phyloP scores from a whole-genome alignment of 92 coral and sea anemone genomes.

The Zoanthus sansibaricus region DNA sequence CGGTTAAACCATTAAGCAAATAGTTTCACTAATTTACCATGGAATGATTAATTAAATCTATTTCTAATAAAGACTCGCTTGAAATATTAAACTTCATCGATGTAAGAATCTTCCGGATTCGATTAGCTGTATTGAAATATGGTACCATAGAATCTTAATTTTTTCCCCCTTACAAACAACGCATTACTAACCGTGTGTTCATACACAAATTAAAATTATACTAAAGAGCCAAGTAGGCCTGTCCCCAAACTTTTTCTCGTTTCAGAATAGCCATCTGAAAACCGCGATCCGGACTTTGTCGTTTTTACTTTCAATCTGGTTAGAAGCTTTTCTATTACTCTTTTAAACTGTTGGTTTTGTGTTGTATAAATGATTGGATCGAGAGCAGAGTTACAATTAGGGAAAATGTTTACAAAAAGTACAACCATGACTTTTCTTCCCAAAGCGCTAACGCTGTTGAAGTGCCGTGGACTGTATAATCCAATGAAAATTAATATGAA shows the following conservation, averaged over 20 bases:
- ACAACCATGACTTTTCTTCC: slow-evolving; percentile 47
- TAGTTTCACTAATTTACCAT: too few species aligned
- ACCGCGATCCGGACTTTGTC: slow-evolving; percentile 20
- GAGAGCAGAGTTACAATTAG: slow-evolving; percentile 84
- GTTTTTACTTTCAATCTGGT: slow-evolving; percentile 34
- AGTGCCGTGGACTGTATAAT: slow-evolving; percentile 69
- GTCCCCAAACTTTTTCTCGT: slow-evolving; percentile 17
- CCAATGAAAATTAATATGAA: slow-evolving; percentile 76
- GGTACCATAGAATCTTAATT: background rate
- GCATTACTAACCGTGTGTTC: background rate
- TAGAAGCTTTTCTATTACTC: slow-evolving; percentile 66
- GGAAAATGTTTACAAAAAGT: slow-evolving; percentile 77
- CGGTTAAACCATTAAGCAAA: too few species aligned
- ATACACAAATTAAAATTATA: background rate
- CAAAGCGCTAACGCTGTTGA: slow-evolving; percentile 59
- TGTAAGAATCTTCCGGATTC: background rate
- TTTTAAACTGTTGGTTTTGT: slow-evolving; percentile 82
- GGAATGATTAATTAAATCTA: too few species aligned
- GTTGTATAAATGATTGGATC: slow-evolving; percentile 88
- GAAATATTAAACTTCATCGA: too few species aligned
- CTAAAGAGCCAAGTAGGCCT: background rate
- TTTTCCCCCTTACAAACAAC: background rate
- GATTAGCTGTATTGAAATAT: slow-evolving; percentile 1
- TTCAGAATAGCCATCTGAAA: slow-evolving; percentile 18
- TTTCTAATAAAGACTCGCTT: too few species aligned